phyloP scores from a whole-genome alignment of 2,888 invertebrate genomes.

The Melanotus villosus region DNA sequence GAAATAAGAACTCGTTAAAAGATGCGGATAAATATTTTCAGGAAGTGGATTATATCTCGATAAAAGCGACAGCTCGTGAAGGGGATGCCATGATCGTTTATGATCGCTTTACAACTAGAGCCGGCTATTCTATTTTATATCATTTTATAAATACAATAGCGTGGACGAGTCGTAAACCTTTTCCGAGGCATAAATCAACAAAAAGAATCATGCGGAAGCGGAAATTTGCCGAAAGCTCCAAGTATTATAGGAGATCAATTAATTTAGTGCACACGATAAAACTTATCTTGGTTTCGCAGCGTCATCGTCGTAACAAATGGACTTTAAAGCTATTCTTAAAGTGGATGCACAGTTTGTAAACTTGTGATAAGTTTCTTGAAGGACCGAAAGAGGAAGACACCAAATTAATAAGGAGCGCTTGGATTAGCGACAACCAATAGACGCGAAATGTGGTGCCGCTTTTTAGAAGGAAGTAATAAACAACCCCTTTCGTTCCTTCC shows the following conservation, averaged over 20 bases:
- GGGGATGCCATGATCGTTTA: conserved; percentile 1
- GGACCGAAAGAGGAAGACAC: conserved; percentile 19
- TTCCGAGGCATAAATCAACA: conserved; percentile 41
- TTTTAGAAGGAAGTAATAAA: conserved; percentile 34
- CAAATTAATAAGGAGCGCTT: conserved; percentile 34
- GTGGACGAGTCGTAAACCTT: conserved; percentile 28
- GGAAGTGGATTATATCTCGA: conserved; percentile 13
- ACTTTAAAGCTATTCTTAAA: conserved; percentile 47
- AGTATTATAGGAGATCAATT: conserved; percentile 46
- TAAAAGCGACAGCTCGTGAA: conserved; percentile 20
- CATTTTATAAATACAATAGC: conserved; percentile 28
- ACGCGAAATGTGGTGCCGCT: conserved; percentile 22
- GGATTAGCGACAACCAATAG: conserved; percentile 39
- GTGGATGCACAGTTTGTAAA: conserved; percentile 46
- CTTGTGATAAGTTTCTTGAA: conserved; percentile 38
- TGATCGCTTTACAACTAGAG: conserved; percentile 28
- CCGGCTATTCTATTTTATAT: conserved; percentile 23
- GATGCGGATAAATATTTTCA: conserved; percentile 20
- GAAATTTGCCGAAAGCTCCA: conserved; percentile 43
- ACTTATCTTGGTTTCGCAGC: conserved; percentile 46
- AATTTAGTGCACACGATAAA: conserved; percentile 48
- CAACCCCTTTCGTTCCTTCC: conserved; percentile 22
- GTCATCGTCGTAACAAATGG: conserved; percentile 48
- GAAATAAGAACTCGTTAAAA: conserved; percentile 23
- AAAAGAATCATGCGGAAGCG: conserved; percentile 39